Evolutionary conservation across 2,888 invertebrate genomes (phyloP), one percentile per base, ranked within the genome.

Genomic region (Suillia variegata): DNA sequence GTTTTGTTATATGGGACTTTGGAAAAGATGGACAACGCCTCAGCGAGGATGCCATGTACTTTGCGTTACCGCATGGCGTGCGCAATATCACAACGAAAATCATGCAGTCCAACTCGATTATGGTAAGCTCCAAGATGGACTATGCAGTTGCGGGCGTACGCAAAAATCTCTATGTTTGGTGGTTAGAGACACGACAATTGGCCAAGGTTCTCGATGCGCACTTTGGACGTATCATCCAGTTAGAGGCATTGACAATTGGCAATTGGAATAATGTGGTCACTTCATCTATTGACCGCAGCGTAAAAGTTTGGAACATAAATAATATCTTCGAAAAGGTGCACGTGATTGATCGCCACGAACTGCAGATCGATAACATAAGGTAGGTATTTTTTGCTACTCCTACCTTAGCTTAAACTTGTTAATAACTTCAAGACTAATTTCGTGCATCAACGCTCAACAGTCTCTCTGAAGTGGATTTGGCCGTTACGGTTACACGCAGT

Each of bases 291-390:
- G 98, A 99, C 81, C 87, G 98, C 62, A 96, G 96, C 0, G 97
- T 98, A 6, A 98, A 98, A 85, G 96, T 98, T 3, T 98, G 98
- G 98, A 98, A 98, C 80, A 96, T 99, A 58, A 96, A 98, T 80
- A 98, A 98, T 80, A 98, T 98, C 67, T 96, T 97, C 75, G 98
- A 98, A 77, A 96, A 97, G 81, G 96, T 97, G 0, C 96, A 96
- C 77, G 93, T 94, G 42, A 96, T 98, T 66, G 95, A 97, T 75
- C 85, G 97, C 8, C 96, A 98, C 78, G 98, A 98, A 77, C 84
- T 97, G 61, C 95, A 96, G 69, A 94, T 98, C 61, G 98, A 98
- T 80, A 88, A 91, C 20, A 92, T 98, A 51, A 91, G 91, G 92
- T 92, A 78, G 51, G 38, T n/a, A n/a, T n/a, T n/a, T n/a, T n/a